Conservation (phyloP, 2,797 vertebrate species). For the Liasis olivaceus region DNA sequence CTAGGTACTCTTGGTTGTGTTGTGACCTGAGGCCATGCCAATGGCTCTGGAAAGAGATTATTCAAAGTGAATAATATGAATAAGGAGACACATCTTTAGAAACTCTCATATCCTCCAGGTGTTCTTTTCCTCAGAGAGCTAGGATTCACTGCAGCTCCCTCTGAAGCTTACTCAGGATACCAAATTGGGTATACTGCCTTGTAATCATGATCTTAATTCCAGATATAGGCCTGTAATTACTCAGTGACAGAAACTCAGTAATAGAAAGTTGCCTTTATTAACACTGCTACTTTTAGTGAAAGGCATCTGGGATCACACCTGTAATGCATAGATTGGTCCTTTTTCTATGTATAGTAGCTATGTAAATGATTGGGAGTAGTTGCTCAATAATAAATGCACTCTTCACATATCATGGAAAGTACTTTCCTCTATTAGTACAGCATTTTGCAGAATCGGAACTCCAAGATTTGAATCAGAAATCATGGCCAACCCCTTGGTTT, state of each 20-base stretch:
- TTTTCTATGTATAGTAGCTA: not conserved
- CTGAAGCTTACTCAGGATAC: not conserved
- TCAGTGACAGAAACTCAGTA: not conserved
- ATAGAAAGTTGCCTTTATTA: not conserved
- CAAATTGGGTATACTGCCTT: not conserved
- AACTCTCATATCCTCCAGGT: not conserved
- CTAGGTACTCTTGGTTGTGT: not conserved
- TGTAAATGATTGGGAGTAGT: not conserved
- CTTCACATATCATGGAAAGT: not conserved
- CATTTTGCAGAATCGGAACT: not conserved
- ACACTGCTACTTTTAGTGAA: not conserved
- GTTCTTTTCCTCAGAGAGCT: not conserved
- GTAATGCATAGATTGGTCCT: not conserved
- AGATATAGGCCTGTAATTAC: not conserved
- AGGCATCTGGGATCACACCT: not conserved
- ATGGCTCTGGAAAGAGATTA: not conserved
- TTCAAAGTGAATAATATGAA: not conserved
- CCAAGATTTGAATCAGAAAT: not conserved
- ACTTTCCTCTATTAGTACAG: not conserved
- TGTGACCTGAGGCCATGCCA: not conserved
- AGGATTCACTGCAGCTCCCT: not conserved
- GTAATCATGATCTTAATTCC: not conserved
- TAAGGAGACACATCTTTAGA: not conserved
- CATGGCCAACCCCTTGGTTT: not conserved
- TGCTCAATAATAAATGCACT: not conserved